Conservation (phyloP, 2,797 vertebrate genomes). For the Potorous gilbertii region DNA sequence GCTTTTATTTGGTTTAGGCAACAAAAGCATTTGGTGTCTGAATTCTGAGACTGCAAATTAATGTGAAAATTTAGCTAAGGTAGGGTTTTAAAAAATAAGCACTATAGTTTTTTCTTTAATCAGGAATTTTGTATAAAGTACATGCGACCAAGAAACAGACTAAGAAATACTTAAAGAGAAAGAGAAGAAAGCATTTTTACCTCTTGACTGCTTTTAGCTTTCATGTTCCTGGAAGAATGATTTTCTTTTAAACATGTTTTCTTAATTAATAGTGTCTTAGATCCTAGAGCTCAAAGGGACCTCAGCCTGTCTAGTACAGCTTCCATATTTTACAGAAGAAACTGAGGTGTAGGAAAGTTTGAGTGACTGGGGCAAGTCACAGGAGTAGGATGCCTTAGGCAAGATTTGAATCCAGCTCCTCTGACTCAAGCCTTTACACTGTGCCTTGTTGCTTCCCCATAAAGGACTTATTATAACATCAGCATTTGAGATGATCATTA, state of each 20-base stretch:
- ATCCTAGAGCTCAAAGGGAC: background rate
- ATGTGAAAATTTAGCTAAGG: conserved; percentile 16
- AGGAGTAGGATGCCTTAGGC: background rate
- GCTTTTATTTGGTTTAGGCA: conserved; percentile 33
- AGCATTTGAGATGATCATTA: background rate
- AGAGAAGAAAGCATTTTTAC: conserved; percentile 23
- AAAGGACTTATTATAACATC: background rate
- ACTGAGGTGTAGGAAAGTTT: background rate
- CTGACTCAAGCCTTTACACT: background rate
- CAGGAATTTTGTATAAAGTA: conserved; percentile 42
- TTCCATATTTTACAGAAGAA: background rate
- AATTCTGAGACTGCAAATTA: conserved; percentile 18
- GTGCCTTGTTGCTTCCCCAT: background rate
- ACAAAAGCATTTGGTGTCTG: conserved; percentile 10
- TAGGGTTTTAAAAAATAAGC: conserved; percentile 14
- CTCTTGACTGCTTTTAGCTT: background rate
- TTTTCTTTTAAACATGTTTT: background rate
- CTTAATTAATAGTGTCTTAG: background rate
- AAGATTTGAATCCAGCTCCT: background rate
- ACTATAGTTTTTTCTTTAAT: background rate
- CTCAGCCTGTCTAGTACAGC: background rate
- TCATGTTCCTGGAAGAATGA: background rate
- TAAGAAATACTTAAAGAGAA: conserved; percentile 12
- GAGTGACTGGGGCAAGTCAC: background rate
- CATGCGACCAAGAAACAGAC: conserved; percentile 41